A percentile compares a stretch with the other conserved stretches of the same genome.
Conservation (phyloP, 2,797 vertebrate genomes). For the Dendrocincla tyrannina region DNA sequence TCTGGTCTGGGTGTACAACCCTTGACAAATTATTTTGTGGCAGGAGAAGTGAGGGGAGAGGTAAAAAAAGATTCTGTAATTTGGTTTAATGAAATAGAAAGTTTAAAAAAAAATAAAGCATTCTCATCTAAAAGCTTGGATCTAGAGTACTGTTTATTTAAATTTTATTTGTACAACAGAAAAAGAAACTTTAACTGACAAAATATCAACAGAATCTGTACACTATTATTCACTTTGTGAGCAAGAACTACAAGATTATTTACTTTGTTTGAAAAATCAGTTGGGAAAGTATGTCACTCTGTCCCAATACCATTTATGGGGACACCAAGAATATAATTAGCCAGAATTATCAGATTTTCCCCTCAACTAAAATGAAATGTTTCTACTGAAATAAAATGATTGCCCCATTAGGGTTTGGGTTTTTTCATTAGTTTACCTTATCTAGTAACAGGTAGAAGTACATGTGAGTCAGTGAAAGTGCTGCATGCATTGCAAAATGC, state of each 20-base stretch:
- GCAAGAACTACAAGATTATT: neutral
- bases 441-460: neutral
- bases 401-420: neutral
- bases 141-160: neutral
- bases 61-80: neutral
- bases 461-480: neutral
- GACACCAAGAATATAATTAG: neutral
- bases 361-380: neutral
- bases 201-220: neutral
- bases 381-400: neutral
- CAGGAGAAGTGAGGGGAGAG: neutral
- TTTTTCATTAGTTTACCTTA: neutral
- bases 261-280: neutral
- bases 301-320: neutral
- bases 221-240: neutral
- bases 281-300: neutral
- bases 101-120: neutral
- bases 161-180: neutral
- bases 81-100: neutral
- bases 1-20: neutral
- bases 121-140: neutral
- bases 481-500: neutral
- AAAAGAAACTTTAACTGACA: neutral
- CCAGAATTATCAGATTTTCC: neutral
- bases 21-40: neutral